A percentile compares a stretch with the other conserved stretches of the same genome.
phyloP scores from a whole-genome alignment of 1,140 invertebrate genomes.

The Acyrthosiphon pisum region DNA sequence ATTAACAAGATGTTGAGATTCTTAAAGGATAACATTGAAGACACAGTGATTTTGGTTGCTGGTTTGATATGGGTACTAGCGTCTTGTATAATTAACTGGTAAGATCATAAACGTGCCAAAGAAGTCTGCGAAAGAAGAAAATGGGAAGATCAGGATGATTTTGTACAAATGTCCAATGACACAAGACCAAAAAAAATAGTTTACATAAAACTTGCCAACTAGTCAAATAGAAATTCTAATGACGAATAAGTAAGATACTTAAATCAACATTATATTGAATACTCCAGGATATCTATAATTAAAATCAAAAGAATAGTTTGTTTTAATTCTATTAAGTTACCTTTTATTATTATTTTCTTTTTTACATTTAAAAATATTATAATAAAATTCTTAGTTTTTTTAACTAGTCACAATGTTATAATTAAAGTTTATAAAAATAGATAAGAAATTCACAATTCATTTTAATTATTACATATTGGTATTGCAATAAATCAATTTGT shows the following conservation, averaged over 20 bases:
- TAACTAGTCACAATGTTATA: slow-evolving; percentile 33
- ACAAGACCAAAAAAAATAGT: slow-evolving; percentile 45
- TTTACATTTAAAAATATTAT: slow-evolving; percentile 10
- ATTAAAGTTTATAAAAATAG: neutral
- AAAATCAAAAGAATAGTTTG: neutral
- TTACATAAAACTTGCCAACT: slow-evolving; percentile 40
- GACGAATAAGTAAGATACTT: slow-evolving; percentile 23
- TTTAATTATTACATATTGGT: neutral
- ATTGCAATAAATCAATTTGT: slow-evolving; percentile 26
- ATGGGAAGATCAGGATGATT: slow-evolving; percentile 51
- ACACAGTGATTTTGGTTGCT: slow-evolving; percentile 86
- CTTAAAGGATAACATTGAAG: slow-evolving; percentile 87
- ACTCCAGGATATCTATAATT: neutral
- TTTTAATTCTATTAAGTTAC: slow-evolving; percentile 34
- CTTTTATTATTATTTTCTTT: slow-evolving; percentile 29
- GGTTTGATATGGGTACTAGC: slow-evolving; percentile 92
- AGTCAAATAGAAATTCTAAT: slow-evolving; percentile 20
- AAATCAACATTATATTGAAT: neutral
- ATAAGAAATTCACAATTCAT: slow-evolving; percentile 18
- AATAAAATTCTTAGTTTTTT: neutral
- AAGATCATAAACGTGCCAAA: slow-evolving; percentile 66
- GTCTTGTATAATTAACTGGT: slow-evolving; percentile 81
- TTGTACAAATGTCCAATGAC: slow-evolving; percentile 40
- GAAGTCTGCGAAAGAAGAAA: slow-evolving; percentile 53
- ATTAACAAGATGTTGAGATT: slow-evolving; percentile 90